A percentile compares a stretch with the other conserved stretches of the same genome.
phyloP scores from a whole-genome alignment of 2,113 vertebrate genomes.

The Amblyopsis rosae region DNA sequence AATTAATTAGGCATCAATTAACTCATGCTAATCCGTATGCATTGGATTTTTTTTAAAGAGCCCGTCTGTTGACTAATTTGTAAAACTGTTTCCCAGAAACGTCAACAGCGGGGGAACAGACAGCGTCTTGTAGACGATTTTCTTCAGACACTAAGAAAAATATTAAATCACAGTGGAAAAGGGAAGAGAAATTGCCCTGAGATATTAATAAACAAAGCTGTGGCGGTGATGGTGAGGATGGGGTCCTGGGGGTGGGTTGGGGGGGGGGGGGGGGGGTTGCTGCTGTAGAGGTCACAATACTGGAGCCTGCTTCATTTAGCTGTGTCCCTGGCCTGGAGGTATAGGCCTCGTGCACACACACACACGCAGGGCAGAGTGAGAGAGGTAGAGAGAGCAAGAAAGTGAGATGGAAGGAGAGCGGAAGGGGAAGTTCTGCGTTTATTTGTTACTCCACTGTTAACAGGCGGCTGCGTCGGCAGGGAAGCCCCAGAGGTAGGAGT shows the following conservation, averaged over 20 bases:
- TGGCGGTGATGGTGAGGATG: slow-evolving; percentile 2
- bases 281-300: slow-evolving; percentile 60
- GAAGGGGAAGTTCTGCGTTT: slow-evolving; percentile 71
- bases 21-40: slow-evolving; percentile 80
- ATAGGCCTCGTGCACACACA: slow-evolving; percentile 26
- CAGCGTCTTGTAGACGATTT: slow-evolving; percentile 64
- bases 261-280: slow-evolving; percentile 57
- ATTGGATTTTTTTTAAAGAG: slow-evolving; percentile 63
- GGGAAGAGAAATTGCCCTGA: slow-evolving; percentile 55
- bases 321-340: slow-evolving; percentile 58
- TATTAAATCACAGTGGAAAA: slow-evolving; percentile 64
- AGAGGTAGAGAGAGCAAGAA: slow-evolving; percentile 33
- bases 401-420: slow-evolving; percentile 49
- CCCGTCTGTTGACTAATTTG: slow-evolving; percentile 79
- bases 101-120: slow-evolving; percentile 65
- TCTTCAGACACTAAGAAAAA: slow-evolving; percentile 58
- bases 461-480: slow-evolving; percentile 61
- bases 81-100: slow-evolving; percentile 71
- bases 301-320: slow-evolving; percentile 59
- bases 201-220: slow-evolving; percentile 72
- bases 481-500: slow-evolving; percentile 70
- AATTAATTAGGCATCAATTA: slow-evolving; percentile 86
- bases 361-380: slow-evolving; percentile 32
- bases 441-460: slow-evolving; percentile 70
- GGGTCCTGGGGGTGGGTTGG: not conserved